Evolutionary conservation across 2,113 vertebrate genomes (phyloP).

Genomic region (Tyrannus savana): DNA sequence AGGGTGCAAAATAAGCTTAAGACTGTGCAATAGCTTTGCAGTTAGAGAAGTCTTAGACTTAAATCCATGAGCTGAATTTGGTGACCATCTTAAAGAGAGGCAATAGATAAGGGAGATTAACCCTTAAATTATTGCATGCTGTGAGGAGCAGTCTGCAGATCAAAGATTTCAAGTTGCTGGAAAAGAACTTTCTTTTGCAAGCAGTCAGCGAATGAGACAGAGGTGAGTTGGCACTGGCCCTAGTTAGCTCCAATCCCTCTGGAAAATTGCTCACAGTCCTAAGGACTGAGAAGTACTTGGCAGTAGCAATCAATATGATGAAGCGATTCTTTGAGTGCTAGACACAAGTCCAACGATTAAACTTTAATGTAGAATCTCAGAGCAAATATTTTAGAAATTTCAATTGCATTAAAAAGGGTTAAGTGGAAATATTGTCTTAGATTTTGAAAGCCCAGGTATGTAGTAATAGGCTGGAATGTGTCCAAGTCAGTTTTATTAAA

Average conservation of each 20-base stretch:
- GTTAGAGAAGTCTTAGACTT: not conserved
- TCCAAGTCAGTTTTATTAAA: not conserved
- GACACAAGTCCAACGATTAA: not conserved
- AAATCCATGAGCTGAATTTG: not conserved
- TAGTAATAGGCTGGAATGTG: not conserved
- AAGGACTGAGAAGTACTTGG: not conserved
- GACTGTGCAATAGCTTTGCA: not conserved
- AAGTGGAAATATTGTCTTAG: not conserved
- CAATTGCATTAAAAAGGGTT: not conserved
- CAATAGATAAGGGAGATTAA: not conserved
- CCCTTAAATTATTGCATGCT: not conserved
- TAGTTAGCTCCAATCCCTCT: not conserved
- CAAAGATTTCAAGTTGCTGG: not conserved
- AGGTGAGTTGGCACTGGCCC: not conserved
- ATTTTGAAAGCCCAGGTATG: not conserved
- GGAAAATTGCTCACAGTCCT: not conserved
- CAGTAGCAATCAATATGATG: slow-evolving; percentile 23
- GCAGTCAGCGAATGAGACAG: not conserved
- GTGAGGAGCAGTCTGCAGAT: not conserved
- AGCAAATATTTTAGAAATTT: slow-evolving; percentile 10
- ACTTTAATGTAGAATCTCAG: slow-evolving; percentile 7
- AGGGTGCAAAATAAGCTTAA: not conserved
- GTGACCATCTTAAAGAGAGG: not conserved
- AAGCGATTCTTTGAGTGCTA: slow-evolving; percentile 24
- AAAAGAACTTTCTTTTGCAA: not conserved